Evolutionary conservation across 2,888 invertebrate species (phyloP), one percentile per base, ranked within the genome.

Genomic region (Teinopalpus imperialis): DNA sequence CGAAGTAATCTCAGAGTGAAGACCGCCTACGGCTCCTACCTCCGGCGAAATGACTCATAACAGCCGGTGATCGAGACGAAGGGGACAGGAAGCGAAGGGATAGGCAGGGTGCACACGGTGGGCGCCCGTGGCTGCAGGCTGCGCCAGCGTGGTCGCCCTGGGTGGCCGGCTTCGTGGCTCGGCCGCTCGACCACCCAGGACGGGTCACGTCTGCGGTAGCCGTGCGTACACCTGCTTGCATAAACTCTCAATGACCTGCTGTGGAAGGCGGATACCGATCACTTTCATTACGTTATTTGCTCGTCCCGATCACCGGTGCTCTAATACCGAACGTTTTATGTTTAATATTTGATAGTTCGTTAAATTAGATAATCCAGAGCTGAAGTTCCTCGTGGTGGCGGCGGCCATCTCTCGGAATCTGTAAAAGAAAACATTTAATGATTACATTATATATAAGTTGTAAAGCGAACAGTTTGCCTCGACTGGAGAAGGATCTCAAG

Each of bases 111-210:
- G 74, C 72, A 64, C 58, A 60, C 69, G 75, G 75, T 73, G 75
- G 73, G 61, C 79, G 81, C 74, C 78, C 69, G 51, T 78, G 87
- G 87, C 87, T 87, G 78, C 66, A 57, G 74, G 63, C 87, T 88
- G 61, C 86, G 68, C 78, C 64, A 41, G 63, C 77, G 61, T 66
- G 63, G 49, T 59, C 76, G 59, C 59, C 70, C 54, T 55, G 57
- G 54, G 51, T 72, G 52, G 56, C 46, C 59, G 68, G 52, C 57
- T 49, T 6, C 26, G 6, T n/a, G 10, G 12, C 43, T 40, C 8
- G 9, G 2, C n/a, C 44, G 51, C 56, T 54, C 65, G 63, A 54
- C 54, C 59, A 63, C 56, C 59, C 64, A 58, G 50, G 70, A 51
- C 56, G 68, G 65, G 49, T 59, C 66, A 61, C 58, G 72, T 57